These are phyloP conservation scores for Apteryx owenii DNA, from an alignment of 2,113 vertebrate genomes.

Conservation along the genomic window DNA sequence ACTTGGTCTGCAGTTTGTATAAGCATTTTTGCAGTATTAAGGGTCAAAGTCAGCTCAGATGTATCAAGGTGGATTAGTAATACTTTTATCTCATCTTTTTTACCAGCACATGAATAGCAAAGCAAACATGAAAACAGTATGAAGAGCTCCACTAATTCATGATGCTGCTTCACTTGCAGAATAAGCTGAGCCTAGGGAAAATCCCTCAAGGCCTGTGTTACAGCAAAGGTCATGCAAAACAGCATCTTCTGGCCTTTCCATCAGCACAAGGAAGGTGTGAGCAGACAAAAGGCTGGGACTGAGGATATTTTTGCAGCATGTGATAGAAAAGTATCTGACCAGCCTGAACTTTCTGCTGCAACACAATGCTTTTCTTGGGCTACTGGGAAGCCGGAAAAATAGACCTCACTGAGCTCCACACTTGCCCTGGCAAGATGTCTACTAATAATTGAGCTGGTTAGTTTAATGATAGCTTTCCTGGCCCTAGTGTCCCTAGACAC, in stretches of 20 bases:
- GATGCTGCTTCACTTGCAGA: neutral
- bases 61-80: neutral
- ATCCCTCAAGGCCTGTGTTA: neutral
- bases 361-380: neutral
- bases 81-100: neutral
- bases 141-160: neutral
- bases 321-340: neutral
- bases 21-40: neutral
- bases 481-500: neutral
- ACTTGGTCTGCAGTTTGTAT: neutral
- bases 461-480: neutral
- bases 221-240: neutral
- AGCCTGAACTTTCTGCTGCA: neutral
- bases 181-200: neutral
- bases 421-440: neutral
- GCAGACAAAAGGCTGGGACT: neutral
- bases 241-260: neutral
- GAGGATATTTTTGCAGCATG: neutral
- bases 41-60: neutral
- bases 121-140: neutral
- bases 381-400: neutral
- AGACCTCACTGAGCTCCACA: neutral
- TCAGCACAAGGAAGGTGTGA: neutral
- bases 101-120: neutral
- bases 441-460: neutral